Evolutionary conservation across 2,113 vertebrate species (phyloP).

Genomic region (Caranx melampygus): DNA sequence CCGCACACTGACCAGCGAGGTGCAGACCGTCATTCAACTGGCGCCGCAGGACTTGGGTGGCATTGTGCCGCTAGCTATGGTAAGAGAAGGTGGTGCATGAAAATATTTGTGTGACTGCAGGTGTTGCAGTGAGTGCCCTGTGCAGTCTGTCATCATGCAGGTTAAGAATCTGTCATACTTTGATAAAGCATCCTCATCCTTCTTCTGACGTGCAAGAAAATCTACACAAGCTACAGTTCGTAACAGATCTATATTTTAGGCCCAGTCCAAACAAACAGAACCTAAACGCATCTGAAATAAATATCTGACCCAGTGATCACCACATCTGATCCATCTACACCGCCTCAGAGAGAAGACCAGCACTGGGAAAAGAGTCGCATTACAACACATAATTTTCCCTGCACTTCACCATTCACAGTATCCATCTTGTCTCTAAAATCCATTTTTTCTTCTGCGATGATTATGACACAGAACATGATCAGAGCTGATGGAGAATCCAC

Average conservation of each 20-base stretch:
- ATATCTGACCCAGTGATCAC: not conserved
- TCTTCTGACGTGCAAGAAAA: not conserved
- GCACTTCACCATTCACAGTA: not conserved
- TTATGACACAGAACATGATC: not conserved
- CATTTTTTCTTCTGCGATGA: not conserved
- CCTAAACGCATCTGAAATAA: too few species aligned
- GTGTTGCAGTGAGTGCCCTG: not conserved
- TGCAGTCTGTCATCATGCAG: not conserved
- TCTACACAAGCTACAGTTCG: not conserved
- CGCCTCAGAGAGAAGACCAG: not conserved
- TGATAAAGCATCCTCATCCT: not conserved
- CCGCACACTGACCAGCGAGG: conserved; percentile 81
- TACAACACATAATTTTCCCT: not conserved
- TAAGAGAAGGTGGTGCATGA: conserved; percentile 76
- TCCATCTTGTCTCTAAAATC: not conserved
- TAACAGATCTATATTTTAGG: not conserved
- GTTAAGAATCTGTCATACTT: not conserved
- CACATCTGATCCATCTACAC: not conserved
- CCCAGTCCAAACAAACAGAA: too few species aligned
- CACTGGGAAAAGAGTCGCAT: not conserved
- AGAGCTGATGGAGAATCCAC: not conserved
- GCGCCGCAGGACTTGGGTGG: conserved; percentile 92
- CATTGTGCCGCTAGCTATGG: conserved; percentile 95
- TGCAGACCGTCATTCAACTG: conserved; percentile 89
- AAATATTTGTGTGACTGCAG: not conserved